Evolutionary conservation across 2,797 vertebrate genomes (phyloP).

Genomic region (Astyanax mexicanus): DNA sequence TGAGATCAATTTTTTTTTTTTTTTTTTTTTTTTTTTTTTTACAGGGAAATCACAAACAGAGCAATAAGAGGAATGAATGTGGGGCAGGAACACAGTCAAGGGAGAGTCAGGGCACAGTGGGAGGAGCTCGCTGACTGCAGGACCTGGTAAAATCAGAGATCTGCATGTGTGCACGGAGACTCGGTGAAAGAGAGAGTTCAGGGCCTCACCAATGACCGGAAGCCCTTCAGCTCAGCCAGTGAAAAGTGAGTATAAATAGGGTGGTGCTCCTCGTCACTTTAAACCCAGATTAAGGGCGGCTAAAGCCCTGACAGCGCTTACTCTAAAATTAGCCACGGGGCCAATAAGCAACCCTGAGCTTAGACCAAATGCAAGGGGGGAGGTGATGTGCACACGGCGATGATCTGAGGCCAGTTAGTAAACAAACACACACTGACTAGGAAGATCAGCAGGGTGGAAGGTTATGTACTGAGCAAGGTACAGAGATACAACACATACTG

Average conservation of each 20-base stretch:
- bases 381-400: not conserved
- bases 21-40: not conserved
- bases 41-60: not conserved
- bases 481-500: not conserved
- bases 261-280: constrained; percentile 69
- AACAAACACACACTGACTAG: constrained; percentile 6
- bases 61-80: not conserved
- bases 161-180: no score
- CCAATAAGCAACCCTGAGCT: constrained; percentile 71
- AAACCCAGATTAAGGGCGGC: constrained; percentile 78
- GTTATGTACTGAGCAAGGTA: not conserved
- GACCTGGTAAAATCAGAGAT: not conserved
- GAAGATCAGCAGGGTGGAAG: not conserved
- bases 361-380: constrained; percentile 49
- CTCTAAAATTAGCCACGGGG: constrained; percentile 78
- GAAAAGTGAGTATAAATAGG: constrained; percentile 76
- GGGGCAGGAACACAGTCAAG: not conserved
- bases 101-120: not conserved
- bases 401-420: constrained; percentile 3
- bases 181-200: constrained; percentile 3
- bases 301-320: constrained; percentile 75
- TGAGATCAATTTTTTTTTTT: not conserved
- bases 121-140: not conserved
- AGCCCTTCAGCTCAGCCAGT: constrained; percentile 53
- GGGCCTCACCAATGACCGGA: constrained; percentile 22